These are phyloP conservation scores for Psittacula derbiana DNA, from an alignment of 2,797 vertebrate species.

Conservation along the genomic window DNA sequence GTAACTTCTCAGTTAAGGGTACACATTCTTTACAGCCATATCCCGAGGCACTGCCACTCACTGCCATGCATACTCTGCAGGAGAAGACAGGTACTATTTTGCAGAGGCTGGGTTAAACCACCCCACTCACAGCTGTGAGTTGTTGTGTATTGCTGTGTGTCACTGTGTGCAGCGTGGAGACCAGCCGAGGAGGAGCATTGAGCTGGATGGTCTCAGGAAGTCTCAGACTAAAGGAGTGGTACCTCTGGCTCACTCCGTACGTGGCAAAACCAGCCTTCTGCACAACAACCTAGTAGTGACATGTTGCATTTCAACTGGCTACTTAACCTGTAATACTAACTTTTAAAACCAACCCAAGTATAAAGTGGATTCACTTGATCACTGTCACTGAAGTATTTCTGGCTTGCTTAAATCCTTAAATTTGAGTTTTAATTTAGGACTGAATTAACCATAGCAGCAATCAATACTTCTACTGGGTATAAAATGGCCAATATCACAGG, in stretches of 20 bases:
- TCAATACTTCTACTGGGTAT: neutral
- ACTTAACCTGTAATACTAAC: neutral
- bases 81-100: neutral
- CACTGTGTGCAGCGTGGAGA: neutral
- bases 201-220: neutral
- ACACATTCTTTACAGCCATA: rapidly evolving
- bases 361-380: neutral
- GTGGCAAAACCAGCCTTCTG: neutral
- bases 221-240: neutral
- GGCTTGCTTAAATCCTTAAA: neutral
- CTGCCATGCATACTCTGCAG: rapidly evolving
- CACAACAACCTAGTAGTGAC: neutral
- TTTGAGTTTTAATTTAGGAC: neutral
- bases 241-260: rapidly evolving
- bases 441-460: neutral
- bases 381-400: neutral
- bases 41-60: rapidly evolving
- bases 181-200: neutral
- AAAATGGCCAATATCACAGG: neutral
- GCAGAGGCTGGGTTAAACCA: neutral
- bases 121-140: neutral
- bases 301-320: neutral
- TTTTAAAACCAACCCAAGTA: neutral
- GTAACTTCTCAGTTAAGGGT: rapidly evolving
- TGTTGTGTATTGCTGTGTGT: neutral